phyloP scores from a whole-genome alignment of 2,888 invertebrate species.

The Clitarchus hookeri region DNA sequence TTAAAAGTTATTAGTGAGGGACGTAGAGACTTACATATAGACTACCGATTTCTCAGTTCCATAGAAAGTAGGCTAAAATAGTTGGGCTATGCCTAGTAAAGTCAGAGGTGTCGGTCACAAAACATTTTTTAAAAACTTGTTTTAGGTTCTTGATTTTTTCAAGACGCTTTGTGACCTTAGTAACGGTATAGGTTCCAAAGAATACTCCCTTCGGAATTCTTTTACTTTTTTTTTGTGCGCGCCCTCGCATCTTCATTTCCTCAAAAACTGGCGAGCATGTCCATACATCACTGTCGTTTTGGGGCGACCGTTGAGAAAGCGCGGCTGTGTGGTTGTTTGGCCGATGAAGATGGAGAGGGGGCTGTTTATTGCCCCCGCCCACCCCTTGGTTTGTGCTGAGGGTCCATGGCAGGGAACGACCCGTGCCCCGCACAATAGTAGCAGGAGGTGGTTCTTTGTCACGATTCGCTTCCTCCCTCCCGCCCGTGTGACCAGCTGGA shows the following conservation, averaged over 20 bases:
- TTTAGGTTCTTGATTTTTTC: not conserved
- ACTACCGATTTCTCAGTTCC: no score
- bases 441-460: not conserved
- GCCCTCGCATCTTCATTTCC: not conserved
- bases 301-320: not conserved
- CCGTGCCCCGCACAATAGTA: not conserved
- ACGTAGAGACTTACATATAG: no score
- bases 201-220: not conserved
- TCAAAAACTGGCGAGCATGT: not conserved
- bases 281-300: slow-evolving; percentile 8
- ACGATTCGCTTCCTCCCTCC: not conserved
- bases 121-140: no score
- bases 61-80: no score
- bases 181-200: not conserved
- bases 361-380: not conserved
- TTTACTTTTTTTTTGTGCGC: not conserved
- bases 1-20: no score
- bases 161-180: not conserved
- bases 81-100: no score
- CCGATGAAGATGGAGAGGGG: not conserved
- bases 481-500: not conserved
- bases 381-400: not conserved
- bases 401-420: not conserved
- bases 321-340: not conserved
- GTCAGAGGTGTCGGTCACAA: no score